Evolutionary conservation across 2,888 invertebrate species (phyloP), one percentile per base, ranked within the genome.

Genomic region (Tenthredo amoena): DNA sequence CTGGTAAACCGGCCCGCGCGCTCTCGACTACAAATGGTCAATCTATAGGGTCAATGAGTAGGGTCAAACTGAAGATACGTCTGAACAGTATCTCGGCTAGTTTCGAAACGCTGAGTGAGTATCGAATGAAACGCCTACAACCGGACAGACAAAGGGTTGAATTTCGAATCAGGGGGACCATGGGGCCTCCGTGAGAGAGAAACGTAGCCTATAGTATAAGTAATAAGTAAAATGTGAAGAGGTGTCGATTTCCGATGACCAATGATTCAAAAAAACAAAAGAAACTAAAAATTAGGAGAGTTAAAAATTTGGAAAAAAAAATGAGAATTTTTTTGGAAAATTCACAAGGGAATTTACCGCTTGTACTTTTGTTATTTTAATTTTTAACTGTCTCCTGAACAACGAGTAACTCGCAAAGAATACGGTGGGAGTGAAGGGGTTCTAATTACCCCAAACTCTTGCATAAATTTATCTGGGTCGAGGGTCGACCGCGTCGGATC

Each of bases 21-120:
- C 26, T 81, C 81, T 81, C 81, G 81, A 58, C 81, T 81, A 58
- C 81, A 62, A 81, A 81, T 81, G 81, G 81, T 81, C 81, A 37
- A 81, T 81, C 81, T 81, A 81, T 81, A 81, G 81, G 81, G 81
- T 58, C 81, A 81, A 81, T 81, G 81, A 81, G 81, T 81, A 81
- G 81, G 81, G 81, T 81, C 81, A 58, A 81, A 62, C 81, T 31
- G 81, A 62, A 58, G 81, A 81, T 81, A 81, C 81, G 62, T 58
- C 58, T 37, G 81, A 37, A n/a, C 40, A n/a, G 81, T 58, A 40
- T 62, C 34, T 58, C 58, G 58, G 58, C 12, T 50, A 55, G 50
- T 77, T 55, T 34, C 50, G 55, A 31, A 50, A 50, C 50, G 50
- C 55, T 31, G 31, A 55, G 50, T 77, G 77, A 50, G 55, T 77